Percentiles rank a stretch among this genome's conserved stretches.
Evolutionary conservation across 2,113 vertebrate genomes (phyloP).

Genomic region (Cisticola juncidis): DNA sequence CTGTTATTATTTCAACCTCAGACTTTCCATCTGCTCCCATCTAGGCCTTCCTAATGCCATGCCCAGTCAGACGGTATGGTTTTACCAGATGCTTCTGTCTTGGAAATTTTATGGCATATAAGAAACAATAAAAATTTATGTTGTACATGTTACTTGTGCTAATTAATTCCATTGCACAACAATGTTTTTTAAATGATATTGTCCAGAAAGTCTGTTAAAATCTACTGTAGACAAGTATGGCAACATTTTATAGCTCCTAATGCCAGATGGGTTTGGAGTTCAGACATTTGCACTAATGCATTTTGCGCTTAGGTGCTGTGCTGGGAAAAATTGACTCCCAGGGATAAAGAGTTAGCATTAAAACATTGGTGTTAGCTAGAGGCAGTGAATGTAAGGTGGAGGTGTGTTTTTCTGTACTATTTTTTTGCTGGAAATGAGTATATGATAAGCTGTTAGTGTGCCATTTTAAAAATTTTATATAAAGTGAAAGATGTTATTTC

Average conservation of each 20-base stretch:
- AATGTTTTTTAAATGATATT: slow-evolving; percentile 51
- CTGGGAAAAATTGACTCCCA: slow-evolving; percentile 33
- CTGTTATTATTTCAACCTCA: slow-evolving; percentile 70
- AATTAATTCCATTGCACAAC: slow-evolving; percentile 65
- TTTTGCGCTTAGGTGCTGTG: slow-evolving; percentile 50
- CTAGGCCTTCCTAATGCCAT: slow-evolving; percentile 55
- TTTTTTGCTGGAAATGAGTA: not conserved
- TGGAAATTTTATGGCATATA: slow-evolving; percentile 66
- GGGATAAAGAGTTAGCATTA: slow-evolving; percentile 37
- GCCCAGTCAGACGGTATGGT: slow-evolving; percentile 16
- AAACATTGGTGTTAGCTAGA: not conserved
- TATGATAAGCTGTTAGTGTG: not conserved
- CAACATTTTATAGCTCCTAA: slow-evolving; percentile 40
- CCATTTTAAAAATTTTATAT: not conserved
- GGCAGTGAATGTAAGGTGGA: not conserved
- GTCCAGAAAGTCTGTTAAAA: slow-evolving; percentile 65
- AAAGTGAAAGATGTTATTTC: not conserved
- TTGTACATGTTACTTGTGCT: slow-evolving; percentile 53
- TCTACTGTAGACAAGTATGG: not conserved
- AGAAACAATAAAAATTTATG: slow-evolving; percentile 65
- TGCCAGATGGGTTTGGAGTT: slow-evolving; percentile 44
- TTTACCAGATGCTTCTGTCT: slow-evolving; percentile 70
- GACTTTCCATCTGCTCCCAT: slow-evolving; percentile 71
- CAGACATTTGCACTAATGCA: slow-evolving; percentile 36
- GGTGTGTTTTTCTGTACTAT: not conserved